Evolutionary conservation across 2,888 invertebrate genomes (phyloP), one percentile per base, ranked within the genome.

Genomic region (Apodemia hepburni): DNA sequence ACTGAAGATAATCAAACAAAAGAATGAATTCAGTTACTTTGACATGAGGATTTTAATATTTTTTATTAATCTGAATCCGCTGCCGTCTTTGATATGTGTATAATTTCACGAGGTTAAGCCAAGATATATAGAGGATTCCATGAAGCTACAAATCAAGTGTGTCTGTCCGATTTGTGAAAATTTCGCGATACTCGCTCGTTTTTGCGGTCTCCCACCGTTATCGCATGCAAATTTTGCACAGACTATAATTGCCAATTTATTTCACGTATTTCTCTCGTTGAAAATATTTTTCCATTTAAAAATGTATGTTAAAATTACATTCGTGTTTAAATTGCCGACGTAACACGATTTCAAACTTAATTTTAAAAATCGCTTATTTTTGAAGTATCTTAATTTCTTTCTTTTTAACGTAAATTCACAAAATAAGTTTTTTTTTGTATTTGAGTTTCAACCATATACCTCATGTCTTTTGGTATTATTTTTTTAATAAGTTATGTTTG

Each of bases 61-160:
- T 33, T 6, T 33, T 33, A 33, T 33, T 33, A 38, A 38, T 38
- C 3, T 38, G 12, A 38, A 38, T 12, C 38, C 38, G 38, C 38
- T 38, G 4, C 12, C 38, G 3, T 4, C 38, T 38, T 4, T 38
- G 12, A 38, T 38, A 38, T 12, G 38, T 12, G 3, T 62, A 65
- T 74, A 70, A 73, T 73, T 70, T 72, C 22, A 22, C 2, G 73
- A 72, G 69, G 70, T 70, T 73, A 73, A 71, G 68, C 67, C 70
- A 69, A 81, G 84, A 86, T 86, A 85, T 86, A 86, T 84, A 75
- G 79, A 76, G 78, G 77, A 77, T 81, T 82, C 80, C 71, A 74
- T 71, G 42, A 72, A 68, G 77, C 82, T 75, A 86, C 86, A 85
- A 87, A 87, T 87, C 86, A 86, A 84, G 78, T 69, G 73, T 72